phyloP scores from a whole-genome alignment of 2,797 vertebrate species.

The Champsocephalus gunnari region DNA sequence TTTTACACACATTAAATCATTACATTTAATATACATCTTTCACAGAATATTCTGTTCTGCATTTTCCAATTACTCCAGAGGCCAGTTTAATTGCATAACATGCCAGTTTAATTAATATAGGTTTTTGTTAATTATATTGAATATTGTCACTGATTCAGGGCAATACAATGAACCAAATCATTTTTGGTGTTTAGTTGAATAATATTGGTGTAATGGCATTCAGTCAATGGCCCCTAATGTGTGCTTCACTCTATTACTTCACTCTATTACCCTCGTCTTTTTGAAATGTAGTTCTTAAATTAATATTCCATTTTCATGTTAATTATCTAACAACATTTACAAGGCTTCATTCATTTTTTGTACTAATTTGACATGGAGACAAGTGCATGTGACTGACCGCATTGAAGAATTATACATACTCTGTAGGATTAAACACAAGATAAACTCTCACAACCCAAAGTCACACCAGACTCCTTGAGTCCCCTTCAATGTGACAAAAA shows the following conservation, averaged over 20 bases:
- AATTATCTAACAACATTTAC: constrained; percentile 72
- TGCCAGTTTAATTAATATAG: constrained; percentile 40
- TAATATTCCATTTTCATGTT: constrained; percentile 71
- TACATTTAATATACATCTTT: not conserved
- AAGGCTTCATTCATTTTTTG: constrained; percentile 72
- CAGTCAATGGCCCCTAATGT: constrained; percentile 70
- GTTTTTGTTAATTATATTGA: constrained; percentile 47
- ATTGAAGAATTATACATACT: constrained; percentile 38
- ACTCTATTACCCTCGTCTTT: constrained; percentile 66
- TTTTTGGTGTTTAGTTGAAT: constrained; percentile 60
- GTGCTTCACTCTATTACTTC: constrained; percentile 51
- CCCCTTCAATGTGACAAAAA: constrained; percentile 66
- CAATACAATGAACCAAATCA: constrained; percentile 51
- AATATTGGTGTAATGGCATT: constrained; percentile 69
- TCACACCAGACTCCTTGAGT: constrained; percentile 61
- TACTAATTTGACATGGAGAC: constrained; percentile 60
- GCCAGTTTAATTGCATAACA: constrained; percentile 42
- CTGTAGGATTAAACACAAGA: constrained; percentile 23
- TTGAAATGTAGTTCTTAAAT: constrained; percentile 69
- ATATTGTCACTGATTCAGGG: constrained; percentile 48
- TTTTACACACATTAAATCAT: not conserved
- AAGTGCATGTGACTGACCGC: constrained; percentile 48
- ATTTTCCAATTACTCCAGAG: constrained; percentile 36
- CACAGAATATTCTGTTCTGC: constrained; percentile 13
- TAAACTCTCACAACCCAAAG: constrained; percentile 44